Evolutionary conservation across 2,113 vertebrate species (phyloP), one percentile per base, ranked within the genome.

Genomic region (Fregata magnificens): DNA sequence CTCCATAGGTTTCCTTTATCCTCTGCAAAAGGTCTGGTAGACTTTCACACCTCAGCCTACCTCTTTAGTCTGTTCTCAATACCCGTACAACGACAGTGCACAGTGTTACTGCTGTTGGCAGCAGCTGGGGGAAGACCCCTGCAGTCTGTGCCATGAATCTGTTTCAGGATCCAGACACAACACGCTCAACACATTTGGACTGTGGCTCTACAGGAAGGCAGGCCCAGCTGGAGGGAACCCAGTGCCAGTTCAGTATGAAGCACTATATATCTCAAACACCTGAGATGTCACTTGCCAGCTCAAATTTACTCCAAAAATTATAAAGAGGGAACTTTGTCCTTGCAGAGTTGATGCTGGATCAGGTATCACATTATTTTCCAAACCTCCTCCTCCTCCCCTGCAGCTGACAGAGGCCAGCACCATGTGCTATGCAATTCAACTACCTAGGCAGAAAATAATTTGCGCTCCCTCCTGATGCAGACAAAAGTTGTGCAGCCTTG

Each of bases 31-130:
- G 13, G 26, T 47, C 42, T 63, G n/a, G 6, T 6, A 81, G 63
- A 74, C 59, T 67, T 92, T 96, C 67, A 83, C 85, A 92, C 85
- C 76, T 81, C 85, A 70, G 40, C 52, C 81, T 67, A 24, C 25
- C 25, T 40, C 62, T 73, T 86, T 15, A 80, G 44, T 45, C 34
- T 59, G 10, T 65, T 84, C 53, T 63, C 55, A 36, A 16, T 38
- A 82, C 10, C 79, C 76, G 32, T 26, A 82, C 71, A 80, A 82
- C 81, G 53, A 16, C 31, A 44, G 53, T 0, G 0, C 52, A n/a
- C 15, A 19, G 40, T 6, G 62, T 49, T 61, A n/a, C 49, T 11
- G 34, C 45, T 50, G 55, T 53, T 55, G 31, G 58, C 66, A 88
- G 79, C 25, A 63, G 52, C 44, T 76, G 34, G 4, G 44, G 62